These are phyloP conservation scores for Agonopterix subpropinquella DNA, from an alignment of 2,888 invertebrate genomes.

Conservation along the genomic window DNA sequence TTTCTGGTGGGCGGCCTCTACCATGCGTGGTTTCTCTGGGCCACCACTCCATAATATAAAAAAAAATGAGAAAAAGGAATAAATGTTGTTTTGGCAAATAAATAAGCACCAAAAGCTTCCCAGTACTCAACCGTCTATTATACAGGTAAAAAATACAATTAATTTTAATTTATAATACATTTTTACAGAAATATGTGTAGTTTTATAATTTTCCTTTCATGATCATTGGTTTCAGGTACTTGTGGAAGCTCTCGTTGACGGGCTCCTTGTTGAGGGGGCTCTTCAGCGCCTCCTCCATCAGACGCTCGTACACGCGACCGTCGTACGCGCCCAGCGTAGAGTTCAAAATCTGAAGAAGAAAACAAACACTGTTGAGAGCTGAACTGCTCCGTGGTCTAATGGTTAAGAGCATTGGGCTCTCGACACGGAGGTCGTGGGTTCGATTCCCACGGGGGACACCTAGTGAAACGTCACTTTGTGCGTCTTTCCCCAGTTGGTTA, in stretches of 20 bases:
- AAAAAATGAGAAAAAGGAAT: no score
- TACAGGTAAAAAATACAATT: not conserved
- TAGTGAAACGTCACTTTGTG: no score
- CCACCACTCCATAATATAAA: no score
- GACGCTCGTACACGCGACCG: conserved; percentile 87
- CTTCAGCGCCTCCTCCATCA: conserved; percentile 85
- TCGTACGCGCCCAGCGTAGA: conserved; percentile 88
- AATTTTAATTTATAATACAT: not conserved
- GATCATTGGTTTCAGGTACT: conserved; percentile 82
- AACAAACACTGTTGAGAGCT: not conserved
- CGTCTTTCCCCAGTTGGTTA: no score
- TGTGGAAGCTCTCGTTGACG: conserved; percentile 84
- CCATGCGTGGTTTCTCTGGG: no score
- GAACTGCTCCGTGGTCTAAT: no score
- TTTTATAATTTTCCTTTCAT: conserved; percentile 56
- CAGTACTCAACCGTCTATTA: not conserved
- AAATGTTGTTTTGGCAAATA: no score
- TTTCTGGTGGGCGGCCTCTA: no score
- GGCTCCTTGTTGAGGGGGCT: conserved; percentile 85
- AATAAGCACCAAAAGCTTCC: no score
- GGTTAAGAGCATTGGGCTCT: no score
- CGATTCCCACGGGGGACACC: no score
- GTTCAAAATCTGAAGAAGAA: conserved; percentile 46
- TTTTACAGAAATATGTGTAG: not conserved
- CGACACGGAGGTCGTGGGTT: no score